Base-by-base conservation (phyloP, 1,140 invertebrate genomes). In the Luehdorfia chinensis region DNA sequence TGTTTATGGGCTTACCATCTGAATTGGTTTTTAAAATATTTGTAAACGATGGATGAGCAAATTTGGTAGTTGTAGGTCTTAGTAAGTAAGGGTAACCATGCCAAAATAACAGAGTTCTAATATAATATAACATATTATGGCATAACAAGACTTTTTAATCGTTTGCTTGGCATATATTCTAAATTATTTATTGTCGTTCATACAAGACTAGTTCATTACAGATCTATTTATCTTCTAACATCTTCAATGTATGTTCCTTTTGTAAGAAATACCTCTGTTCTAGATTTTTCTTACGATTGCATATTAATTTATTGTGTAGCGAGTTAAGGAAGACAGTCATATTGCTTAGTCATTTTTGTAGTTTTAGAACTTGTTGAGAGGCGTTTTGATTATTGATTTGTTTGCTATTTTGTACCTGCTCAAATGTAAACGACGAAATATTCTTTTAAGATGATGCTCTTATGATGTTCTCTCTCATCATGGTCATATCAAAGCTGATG, bases 341-440 rank as follows among this genome's bases (percentile, higher is more conserved):
- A 56, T 67, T 60, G 61, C 56, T 71, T 81, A 81, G 77, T 81
- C 75, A 81, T 78, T 76, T 72, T 76, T 47, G 55, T 78, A 76
- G 65, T 45, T 50, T 65, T 65, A 69, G 55, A 36, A 12, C 2
- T 19, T 23, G 51, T 11, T 11, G 36, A 32, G 19, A 36, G 23
- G 32, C 43, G 56, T 46, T 50, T 14, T 23, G 34, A 31, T 45
- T n/a, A n/a, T 47, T 55, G 25, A 47, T 56, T 51, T 31, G 31
- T 63, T 57, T 62, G 60, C 55, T 68, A 55, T 72, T 57, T 69
- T 63, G 66, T 75, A 78, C 66, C 67, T 78, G 61, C 58, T 67
- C 55, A 60, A 41, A n/a, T 11, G 15, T 6, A 28, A 41, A 28
- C 14, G 37, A 41, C 23, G 37, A 41, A 41, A 41, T 28, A 16